Base-by-base conservation (phyloP, 2,797 vertebrate species). In the Catamblyrhynchus diadema region DNA sequence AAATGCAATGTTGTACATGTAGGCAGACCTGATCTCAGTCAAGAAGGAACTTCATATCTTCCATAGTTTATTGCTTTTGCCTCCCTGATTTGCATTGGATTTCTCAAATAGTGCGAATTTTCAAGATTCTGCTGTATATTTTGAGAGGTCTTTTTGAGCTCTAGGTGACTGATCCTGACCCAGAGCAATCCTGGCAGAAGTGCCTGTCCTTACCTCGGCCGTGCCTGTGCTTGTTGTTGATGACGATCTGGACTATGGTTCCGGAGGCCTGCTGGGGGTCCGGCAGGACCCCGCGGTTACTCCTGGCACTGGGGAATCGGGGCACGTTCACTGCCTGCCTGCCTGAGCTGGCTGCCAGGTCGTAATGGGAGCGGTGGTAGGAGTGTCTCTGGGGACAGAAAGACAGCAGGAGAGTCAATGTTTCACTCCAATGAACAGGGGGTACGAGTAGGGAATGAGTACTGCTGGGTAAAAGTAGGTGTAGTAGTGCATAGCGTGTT, bases 161-260 rank as follows among this genome's bases (percentile, higher is more conserved):
- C 41, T 13, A 37, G 16, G 13, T 73, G 60, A 18, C 9, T 42
- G 74, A 48, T 56, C 78, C 57, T 67, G 14, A 80, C 28, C 32
- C 64, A 69, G n/a, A 81, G 53, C 27, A 61, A 19, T 13, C 5
- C 3, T 48, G 0, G 37, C 19, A 54, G 53, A 17, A 90, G 42
- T 30, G 14, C 18, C 64, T 39, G 37, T 51, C 53, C 60, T 97
- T 97, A 98, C 98, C 98, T 98, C 97, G 97, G 42, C 98, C 98
- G 0, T 98, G 98, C 84, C 97, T 98, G 32, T 98, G 98, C 90
- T 94, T 98, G 96, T 97, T 98, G 97, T 98, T 98, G 89, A 98
- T 98, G 88, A 98, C 97, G 1, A 98, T 98, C 78, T 98, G 98
- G 8, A 98, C 98, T 10, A 98, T 98, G 10, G 98, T 98, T 37